These are phyloP conservation scores for Cyprinus carpio DNA, from an alignment of 2,113 vertebrate genomes.

Conservation along the genomic window DNA sequence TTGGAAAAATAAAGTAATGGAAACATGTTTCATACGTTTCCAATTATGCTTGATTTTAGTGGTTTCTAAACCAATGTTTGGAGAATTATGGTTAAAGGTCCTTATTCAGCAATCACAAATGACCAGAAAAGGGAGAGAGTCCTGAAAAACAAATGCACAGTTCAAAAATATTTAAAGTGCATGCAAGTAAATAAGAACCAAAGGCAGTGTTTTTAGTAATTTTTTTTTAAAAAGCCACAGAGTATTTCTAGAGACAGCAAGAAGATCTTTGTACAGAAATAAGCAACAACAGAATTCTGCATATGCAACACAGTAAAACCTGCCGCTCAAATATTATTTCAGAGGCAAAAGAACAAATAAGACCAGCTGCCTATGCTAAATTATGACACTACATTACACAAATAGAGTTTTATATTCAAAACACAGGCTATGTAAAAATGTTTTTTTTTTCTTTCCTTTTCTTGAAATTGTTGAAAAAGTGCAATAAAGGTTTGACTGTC, in stretches of 20 bases:
- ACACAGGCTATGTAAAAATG: constrained; percentile 91
- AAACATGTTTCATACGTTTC: not conserved
- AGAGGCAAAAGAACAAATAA: constrained; percentile 72
- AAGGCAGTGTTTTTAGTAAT: constrained; percentile 76
- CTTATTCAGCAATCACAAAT: not conserved
- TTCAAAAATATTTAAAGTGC: not conserved
- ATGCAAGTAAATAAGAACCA: constrained; percentile 77
- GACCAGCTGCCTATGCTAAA: constrained; percentile 81
- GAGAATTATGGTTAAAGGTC: not conserved
- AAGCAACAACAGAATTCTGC: constrained; percentile 85
- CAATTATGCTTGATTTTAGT: not conserved
- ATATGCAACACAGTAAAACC: constrained; percentile 72
- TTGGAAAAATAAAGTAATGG: not conserved
- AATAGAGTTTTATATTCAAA: constrained; percentile 82
- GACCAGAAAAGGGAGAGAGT: not conserved
- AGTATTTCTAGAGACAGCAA: constrained; percentile 93
- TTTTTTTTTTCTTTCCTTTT: constrained; percentile 78
- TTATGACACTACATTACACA: constrained; percentile 87
- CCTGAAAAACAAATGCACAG: not conserved
- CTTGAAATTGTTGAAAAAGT: constrained; percentile 90
- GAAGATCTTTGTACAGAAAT: constrained; percentile 89
- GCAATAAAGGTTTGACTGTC: constrained; percentile 89
- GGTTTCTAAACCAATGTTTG: not conserved
- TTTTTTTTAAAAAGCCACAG: constrained; percentile 88
- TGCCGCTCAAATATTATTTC: constrained; percentile 72